phyloP scores from a whole-genome alignment of 2,797 vertebrate species.

The Garrulus glandarius region DNA sequence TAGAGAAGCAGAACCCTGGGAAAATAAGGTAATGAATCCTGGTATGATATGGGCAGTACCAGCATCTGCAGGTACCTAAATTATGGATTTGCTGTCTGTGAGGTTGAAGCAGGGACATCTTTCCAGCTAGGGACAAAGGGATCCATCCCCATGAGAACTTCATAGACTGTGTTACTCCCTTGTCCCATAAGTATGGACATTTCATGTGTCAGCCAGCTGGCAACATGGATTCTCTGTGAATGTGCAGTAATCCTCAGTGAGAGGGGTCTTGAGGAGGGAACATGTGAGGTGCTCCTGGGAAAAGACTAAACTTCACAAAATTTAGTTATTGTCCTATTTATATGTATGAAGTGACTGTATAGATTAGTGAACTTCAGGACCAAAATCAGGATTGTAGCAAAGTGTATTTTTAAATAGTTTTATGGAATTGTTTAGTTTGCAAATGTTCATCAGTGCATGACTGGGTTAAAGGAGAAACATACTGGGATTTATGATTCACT shows the following conservation, averaged over 20 bases:
- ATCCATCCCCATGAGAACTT: background rate
- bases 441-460: rapidly evolving
- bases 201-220: background rate
- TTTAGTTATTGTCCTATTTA: background rate
- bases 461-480: background rate
- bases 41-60: background rate
- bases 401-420: background rate
- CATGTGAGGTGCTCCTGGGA: background rate
- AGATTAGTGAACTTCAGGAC: background rate
- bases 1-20: background rate
- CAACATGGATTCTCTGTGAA: rapidly evolving
- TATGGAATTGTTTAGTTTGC: background rate
- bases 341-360: background rate
- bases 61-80: background rate
- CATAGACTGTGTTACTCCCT: background rate
- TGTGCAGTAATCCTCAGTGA: background rate
- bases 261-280: background rate
- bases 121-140: background rate
- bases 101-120: background rate
- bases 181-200: background rate
- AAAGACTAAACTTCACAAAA: background rate
- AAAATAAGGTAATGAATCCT: background rate
- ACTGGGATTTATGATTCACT: background rate
- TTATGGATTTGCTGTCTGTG: background rate
- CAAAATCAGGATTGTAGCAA: background rate